Evolutionary conservation across 2,888 invertebrate genomes (phyloP).

Genomic region (Cremastinae sp.): DNA sequence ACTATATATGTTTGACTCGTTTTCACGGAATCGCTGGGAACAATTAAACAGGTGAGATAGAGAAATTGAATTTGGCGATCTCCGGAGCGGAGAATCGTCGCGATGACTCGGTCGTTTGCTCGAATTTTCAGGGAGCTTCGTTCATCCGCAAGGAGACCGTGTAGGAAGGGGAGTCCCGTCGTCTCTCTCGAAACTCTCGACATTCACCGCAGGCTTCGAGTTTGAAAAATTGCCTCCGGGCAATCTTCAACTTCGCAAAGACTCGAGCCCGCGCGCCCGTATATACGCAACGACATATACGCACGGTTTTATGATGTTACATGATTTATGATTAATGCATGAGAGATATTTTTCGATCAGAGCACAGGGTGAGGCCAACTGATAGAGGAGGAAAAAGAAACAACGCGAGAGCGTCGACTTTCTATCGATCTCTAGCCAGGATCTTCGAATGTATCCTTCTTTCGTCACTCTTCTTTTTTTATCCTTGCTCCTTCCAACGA

Average conservation of each 20-base stretch:
- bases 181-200: slow-evolving; percentile 25
- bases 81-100: slow-evolving; percentile 27
- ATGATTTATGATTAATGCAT: slow-evolving; percentile 76
- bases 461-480: slow-evolving; percentile 35
- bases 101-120: slow-evolving; percentile 40
- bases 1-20: neutral
- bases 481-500: slow-evolving; percentile 29
- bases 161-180: neutral
- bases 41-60: slow-evolving; percentile 42
- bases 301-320: slow-evolving; percentile 32
- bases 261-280: neutral
- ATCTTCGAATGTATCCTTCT: slow-evolving; percentile 34
- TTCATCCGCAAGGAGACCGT: slow-evolving; percentile 1
- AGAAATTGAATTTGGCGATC: slow-evolving; percentile 32
- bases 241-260: slow-evolving; percentile 45
- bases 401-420: slow-evolving; percentile 50
- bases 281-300: neutral
- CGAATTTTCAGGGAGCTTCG: slow-evolving; percentile 43
- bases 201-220: slow-evolving; percentile 34
- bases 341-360: slow-evolving; percentile 74
- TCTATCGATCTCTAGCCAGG: slow-evolving; percentile 57
- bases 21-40: slow-evolving; percentile 29
- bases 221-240: slow-evolving; percentile 44
- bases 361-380: slow-evolving; percentile 62
- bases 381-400: slow-evolving; percentile 54